These are phyloP conservation scores for Drosophila sordidula DNA, from an alignment of 2,888 invertebrate genomes.

Conservation along the genomic window DNA sequence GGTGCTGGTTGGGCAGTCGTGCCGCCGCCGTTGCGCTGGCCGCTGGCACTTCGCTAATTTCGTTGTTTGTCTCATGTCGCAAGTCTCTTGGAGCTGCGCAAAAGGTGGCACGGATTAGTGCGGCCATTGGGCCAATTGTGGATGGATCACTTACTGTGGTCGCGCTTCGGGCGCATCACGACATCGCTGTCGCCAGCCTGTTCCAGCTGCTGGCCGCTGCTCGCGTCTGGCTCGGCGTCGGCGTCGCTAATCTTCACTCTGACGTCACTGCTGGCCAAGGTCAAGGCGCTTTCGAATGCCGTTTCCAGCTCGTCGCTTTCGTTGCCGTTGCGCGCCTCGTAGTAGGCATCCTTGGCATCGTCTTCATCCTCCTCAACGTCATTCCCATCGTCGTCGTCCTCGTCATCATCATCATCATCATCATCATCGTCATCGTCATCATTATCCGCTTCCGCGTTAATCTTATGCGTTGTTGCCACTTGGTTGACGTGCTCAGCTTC, in stretches of 20 bases:
- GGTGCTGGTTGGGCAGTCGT: constrained; percentile 53
- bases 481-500: constrained; percentile 50
- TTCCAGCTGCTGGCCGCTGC: background rate
- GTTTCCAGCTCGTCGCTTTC: constrained; percentile 78
- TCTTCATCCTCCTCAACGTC: constrained; percentile 63
- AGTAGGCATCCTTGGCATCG: constrained; percentile 73
- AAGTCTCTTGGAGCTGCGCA: constrained; percentile 61
- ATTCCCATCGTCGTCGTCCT: constrained; percentile 26
- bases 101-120: background rate
- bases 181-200: background rate
- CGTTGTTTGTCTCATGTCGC: constrained; percentile 51
- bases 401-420: constrained; percentile 53
- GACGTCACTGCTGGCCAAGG: constrained; percentile 71
- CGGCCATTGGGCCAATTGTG: background rate
- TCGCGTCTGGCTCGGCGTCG: constrained; percentile 15
- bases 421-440: constrained; percentile 60
- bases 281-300: constrained; percentile 71
- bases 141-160: constrained; percentile 60
- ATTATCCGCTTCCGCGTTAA: constrained; percentile 58
- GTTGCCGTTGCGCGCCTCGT: constrained; percentile 74
- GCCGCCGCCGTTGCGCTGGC: background rate
- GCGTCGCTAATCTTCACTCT: constrained; percentile 58
- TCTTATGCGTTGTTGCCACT: constrained; percentile 39
- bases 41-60: constrained; percentile 19
- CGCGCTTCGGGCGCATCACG: constrained; percentile 40